Base-by-base conservation (phyloP, 2,797 vertebrate species). In the Sebastiscus albofasciatus region DNA sequence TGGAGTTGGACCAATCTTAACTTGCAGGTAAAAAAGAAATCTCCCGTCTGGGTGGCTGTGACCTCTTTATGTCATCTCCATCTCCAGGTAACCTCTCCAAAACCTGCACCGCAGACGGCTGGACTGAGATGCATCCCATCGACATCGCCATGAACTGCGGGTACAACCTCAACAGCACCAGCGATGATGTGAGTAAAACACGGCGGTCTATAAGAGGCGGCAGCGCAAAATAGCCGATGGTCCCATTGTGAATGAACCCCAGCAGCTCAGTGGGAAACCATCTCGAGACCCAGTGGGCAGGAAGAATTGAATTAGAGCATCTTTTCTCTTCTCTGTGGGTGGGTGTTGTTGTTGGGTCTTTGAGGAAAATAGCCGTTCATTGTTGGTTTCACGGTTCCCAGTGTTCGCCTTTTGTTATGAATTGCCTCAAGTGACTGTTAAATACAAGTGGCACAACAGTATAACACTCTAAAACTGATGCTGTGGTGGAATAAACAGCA, bases 21-120 rank as follows among this genome's bases (percentile, higher is more conserved):
- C 59, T n/a, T 33, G 39, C 11, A 66, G 56, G 70, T 72, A 49
- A 79, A 72, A 72, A 31, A 72, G 67, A 58, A 64, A 74, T 77
- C 3, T 6, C 10, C 13, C 13, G 8, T 59, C 58, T 74, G 62
- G 64, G 77, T 77, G 79, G 9, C 42, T 60, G 12, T 91, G 72
- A 89, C 77, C 68, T 80, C 49, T 86, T 34, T 5, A 27, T 82
- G 26, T 82, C 42, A 34, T 72, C 78, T 55, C 65, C 5, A 20
- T 78, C 70, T 66, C 9, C 85, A 99, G 98, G 96, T 62, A 99
- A 98, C 2, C 96, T 99, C 87, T 97, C 96, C 76, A 97, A 97
- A 87, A 97, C 92, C 75, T 99, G 98, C 81, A 98, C 98, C 0
- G 91, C 85, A 1, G 90, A 96, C 1, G 98, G 98, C 80, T 99